Evolutionary conservation across 2,888 invertebrate species (phyloP), one percentile per base, ranked within the genome.

Genomic region (Dicyrtomina minuta): DNA sequence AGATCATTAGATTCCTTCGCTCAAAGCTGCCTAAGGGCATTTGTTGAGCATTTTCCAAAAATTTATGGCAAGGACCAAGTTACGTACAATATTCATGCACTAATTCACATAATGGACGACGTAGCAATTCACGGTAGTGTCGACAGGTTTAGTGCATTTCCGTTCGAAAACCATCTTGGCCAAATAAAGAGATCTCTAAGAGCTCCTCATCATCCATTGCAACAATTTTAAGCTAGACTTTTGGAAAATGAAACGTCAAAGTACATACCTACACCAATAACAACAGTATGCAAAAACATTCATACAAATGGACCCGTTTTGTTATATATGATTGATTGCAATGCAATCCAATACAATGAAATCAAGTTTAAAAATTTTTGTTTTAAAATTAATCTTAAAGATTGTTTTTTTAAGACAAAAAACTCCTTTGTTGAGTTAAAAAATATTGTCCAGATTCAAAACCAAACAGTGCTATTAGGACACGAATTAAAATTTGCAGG

Each of bases 121-220:
- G 60, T 39, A n/a, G 39, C 5, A 43, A 39, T 6, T 20, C 22
- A n/a, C 6, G 60, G 60, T n/a, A 33, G n/a, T 59, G 5, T 59
- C 4, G 60, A 59, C 22, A 39, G 5, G 13, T 59, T 59, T 39
- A 17, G 17, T n/a, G 60, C 60, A 8, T 59, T 59, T 22, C 60
- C 60, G 12, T 59, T 59, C 17, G 60, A 59, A 59, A 61, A 61
- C 20, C 20, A 24, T 17, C 26, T 61, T 8, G 33, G 58, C 8
- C 12, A 13, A 26, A 3, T 58, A 8, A 58, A 58, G 17, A n/a
- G 33, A 33, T n/a, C 24, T n/a, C n/a, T 58, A n/a, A 12, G 58
- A 27, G 24, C 58, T 4, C 10, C 26, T 26, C 24, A 58, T 58
- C 24, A 58, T 22, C 58, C 58, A 22, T 20, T 58, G 3, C 58